These are phyloP conservation scores for Metallyticus violacea DNA, from an alignment of 2,888 invertebrate species.

Conservation along the genomic window DNA sequence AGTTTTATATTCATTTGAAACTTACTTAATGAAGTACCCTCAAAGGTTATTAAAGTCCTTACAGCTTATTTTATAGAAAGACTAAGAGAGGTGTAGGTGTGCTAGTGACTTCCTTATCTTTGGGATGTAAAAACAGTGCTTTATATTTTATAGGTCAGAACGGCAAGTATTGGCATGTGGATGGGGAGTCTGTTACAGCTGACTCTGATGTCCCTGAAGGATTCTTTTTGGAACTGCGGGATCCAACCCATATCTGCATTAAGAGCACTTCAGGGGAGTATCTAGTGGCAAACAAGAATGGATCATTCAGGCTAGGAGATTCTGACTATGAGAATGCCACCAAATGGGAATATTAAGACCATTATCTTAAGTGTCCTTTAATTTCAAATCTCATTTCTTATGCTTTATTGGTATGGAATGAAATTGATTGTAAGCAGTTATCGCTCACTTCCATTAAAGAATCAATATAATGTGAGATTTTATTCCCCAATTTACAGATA, in stretches of 20 bases:
- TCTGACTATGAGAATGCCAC: constrained; percentile 76
- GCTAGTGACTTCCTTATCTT: too few relatives aligned
- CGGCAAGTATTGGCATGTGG: constrained; percentile 92
- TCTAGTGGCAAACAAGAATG: constrained; percentile 87
- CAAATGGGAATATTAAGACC: constrained; percentile 85
- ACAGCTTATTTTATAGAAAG: too few relatives aligned
- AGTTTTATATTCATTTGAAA: too few relatives aligned
- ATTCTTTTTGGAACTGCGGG: constrained; percentile 89
- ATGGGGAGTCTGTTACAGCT: constrained; percentile 81
- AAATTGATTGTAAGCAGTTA: neutral
- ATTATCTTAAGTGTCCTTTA: neutral
- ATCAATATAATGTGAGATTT: neutral
- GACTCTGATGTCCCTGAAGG: constrained; percentile 81
- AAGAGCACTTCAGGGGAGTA: constrained; percentile 72
- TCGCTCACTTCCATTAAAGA: neutral
- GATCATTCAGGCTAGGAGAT: constrained; percentile 80
- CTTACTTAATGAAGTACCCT: too few relatives aligned
- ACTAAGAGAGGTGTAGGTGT: too few relatives aligned
- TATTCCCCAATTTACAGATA: neutral
- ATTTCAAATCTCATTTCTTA: neutral
- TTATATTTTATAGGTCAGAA: constrained; percentile 71
- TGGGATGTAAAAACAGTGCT: too few relatives aligned
- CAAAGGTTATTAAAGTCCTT: too few relatives aligned
- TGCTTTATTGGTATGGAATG: neutral
- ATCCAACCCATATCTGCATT: constrained; percentile 90